Percentiles rank a stretch among this genome's conserved stretches.
These are phyloP conservation scores for Leptestheria dahalacensis DNA, from an alignment of 1,140 invertebrate genomes.

Conservation along the genomic window DNA sequence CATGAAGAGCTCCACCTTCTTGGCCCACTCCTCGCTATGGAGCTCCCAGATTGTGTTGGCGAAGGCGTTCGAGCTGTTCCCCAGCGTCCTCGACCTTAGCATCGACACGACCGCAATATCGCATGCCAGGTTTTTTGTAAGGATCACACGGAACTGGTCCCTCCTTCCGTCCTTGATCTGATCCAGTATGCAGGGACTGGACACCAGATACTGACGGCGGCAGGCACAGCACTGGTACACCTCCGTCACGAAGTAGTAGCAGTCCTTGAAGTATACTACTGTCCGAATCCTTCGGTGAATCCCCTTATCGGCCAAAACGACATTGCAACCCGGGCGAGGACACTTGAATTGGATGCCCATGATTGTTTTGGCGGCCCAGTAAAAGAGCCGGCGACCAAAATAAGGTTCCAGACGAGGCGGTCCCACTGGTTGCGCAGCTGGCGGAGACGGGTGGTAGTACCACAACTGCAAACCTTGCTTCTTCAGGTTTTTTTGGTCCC, in stretches of 20 bases:
- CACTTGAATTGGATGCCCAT: background rate
- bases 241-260: background rate
- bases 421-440: background rate
- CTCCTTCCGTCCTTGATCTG: background rate
- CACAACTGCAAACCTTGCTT: conserved; percentile 2
- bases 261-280: background rate
- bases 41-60: background rate
- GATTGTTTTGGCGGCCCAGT: background rate
- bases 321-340: background rate
- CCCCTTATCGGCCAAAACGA: background rate
- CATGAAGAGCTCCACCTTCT: background rate
- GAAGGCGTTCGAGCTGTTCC: conserved; percentile 3
- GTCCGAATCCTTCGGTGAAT: background rate
- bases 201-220: background rate
- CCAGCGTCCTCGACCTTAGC: conserved; percentile 1
- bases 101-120: background rate
- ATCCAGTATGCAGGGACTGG: background rate
- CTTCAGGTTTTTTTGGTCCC: no score
- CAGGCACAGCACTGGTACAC: background rate
- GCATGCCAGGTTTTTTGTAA: conserved; percentile 3
- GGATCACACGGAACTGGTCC: background rate
- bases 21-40: background rate
- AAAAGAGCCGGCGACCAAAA: background rate
- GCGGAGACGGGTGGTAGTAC: background rate
- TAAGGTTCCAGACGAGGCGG: background rate